phyloP scores from a whole-genome alignment of 2,797 vertebrate genomes.

The Triplophysa yarkandensis region DNA sequence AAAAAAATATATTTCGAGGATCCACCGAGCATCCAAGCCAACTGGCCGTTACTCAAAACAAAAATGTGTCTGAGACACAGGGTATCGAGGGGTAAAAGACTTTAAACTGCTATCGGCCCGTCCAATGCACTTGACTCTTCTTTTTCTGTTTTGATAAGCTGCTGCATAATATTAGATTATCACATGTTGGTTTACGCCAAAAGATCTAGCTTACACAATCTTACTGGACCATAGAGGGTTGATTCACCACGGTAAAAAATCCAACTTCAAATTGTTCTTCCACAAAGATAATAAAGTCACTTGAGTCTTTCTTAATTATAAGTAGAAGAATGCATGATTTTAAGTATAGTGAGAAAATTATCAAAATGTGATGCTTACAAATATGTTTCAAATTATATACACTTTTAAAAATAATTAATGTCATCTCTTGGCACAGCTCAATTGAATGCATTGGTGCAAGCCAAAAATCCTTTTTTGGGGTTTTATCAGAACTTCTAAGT shows the following conservation, averaged over 20 bases:
- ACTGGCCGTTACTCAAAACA: conserved; percentile 42
- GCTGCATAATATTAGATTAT: neutral
- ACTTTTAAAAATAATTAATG: no score
- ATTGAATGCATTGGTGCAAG: no score
- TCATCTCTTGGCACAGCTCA: no score
- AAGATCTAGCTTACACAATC: neutral
- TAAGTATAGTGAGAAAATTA: no score
- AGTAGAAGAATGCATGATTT: no score
- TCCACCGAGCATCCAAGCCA: conserved; percentile 19
- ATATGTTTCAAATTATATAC: no score
- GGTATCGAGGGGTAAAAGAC: conserved; percentile 10
- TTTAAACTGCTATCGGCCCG: conserved; percentile 27
- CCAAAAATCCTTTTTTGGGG: no score
- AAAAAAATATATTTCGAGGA: conserved; percentile 32
- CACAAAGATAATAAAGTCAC: no score
- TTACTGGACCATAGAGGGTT: neutral
- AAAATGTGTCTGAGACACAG: conserved; percentile 26
- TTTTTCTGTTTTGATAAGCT: neutral
- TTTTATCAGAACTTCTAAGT: no score
- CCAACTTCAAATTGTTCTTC: neutral
- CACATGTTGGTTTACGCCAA: neutral
- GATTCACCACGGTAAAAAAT: neutral
- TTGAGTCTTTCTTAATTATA: no score
- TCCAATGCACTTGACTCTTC: conserved; percentile 21
- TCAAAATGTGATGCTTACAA: no score